Base-by-base conservation (phyloP, 2,888 invertebrate genomes). In the Chrysolina haemoptera region DNA sequence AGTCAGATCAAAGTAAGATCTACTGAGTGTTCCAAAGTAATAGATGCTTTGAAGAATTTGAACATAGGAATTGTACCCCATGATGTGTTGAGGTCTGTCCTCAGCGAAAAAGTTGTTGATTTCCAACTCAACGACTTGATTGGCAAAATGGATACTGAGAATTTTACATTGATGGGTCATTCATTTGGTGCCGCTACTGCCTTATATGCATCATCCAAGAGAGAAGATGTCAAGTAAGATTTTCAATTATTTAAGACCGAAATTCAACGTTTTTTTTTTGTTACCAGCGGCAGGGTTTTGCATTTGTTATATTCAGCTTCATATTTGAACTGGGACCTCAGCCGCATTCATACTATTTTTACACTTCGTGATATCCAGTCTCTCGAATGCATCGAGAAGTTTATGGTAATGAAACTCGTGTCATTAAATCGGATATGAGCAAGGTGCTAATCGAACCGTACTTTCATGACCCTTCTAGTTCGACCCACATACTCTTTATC, bases 161-260 rank as follows among this genome's bases (percentile, higher is more conserved):
- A 85, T 74, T 81, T 89, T 1, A 86, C 89, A 1, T 87, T 92
- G 75, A 89, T 90, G 80, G 93, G 93, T 1, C 93, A 93, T 85
- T 93, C 92, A 0, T 93, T 93, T 86, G 93, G 93, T 9, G 93
- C 90, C 1, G 90, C 91, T 6, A 91, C 92, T 0, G 89, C 91
- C 11, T 83, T 93, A 2, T 87, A 90, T 35, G 88, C 91, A 0
- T 83, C 91, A 35, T 88, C 90, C 0, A 86, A 87, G 69, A 90
- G 92, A 74, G 82, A 85, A 35, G 87, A 91, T 78, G 89, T 91
- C 78, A 89, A 87, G 91, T 91, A 86, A 81, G 83, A 80, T 53
- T 66, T 50, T 70, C 66, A 62, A 46, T 68, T 55, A 59, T 67
- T 22, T 48, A 48, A 41, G 63, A 3, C 18, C 11, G 16, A 16